Evolutionary conservation across 2,113 vertebrate species (phyloP), one percentile per base, ranked within the genome.

Genomic region (Lepus timidus): DNA sequence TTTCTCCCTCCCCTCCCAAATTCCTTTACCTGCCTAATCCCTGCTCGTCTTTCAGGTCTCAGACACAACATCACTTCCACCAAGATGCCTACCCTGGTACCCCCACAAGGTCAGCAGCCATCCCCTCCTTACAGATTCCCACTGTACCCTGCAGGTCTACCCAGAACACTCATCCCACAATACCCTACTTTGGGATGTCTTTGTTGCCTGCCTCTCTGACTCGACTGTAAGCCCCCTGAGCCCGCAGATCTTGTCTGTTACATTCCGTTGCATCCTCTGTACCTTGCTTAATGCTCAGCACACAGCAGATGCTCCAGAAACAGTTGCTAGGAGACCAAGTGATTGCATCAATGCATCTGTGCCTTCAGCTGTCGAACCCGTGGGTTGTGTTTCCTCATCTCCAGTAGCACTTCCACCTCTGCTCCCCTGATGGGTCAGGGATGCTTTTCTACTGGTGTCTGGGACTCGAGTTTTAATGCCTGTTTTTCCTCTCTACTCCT

Each of bases 1-100:
- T 19, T 27, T 17, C 68, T 55, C 51, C 31, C 55, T 64, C 52
- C 25, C 9, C 29, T 70, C 14, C 64, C 33, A 23, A 2, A 7
- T 17, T 16, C 27, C 49, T 22, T 25, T 49, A 4, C 64, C 36
- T 16, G 3, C 61, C 33, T 90, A 75, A 86, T n/a, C 31, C 76
- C 39, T 33, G 13, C 92, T 91, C 82, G 22, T 68, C 62, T 90
- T 92, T 68, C 92, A 94, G 94, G 78, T 88, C 9, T 85, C 73
- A 91, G 94, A 62, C 79, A 39, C 67, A 71, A n/a, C 8, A 29
- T 7, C 52, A 22, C 31, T 61, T 51, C 49, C 85, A 76, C 73
- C 67, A 23, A 64, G 85, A 75, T 0, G 44, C 52, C 62, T 76
- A 12, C 90, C 81, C 73, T 16, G 62, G 58, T 8, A 25, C 16